phyloP scores from a whole-genome alignment of 2,888 invertebrate species.

The Uloborus plumipes region DNA sequence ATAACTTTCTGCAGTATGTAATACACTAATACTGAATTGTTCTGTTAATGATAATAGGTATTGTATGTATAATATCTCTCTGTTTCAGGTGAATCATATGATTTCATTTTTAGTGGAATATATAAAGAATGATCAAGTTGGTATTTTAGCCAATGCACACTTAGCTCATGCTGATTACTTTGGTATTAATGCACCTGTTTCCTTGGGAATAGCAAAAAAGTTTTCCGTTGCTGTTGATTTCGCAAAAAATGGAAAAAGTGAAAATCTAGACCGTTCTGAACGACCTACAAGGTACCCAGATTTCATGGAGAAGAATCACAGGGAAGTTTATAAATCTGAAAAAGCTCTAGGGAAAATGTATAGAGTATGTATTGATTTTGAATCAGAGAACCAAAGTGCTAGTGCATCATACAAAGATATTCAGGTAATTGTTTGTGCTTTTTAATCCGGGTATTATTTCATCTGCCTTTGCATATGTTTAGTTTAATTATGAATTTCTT shows the following conservation, averaged over 20 bases:
- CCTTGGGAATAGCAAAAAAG: constrained; percentile 56
- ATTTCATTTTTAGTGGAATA: constrained; percentile 63
- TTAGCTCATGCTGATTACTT: constrained; percentile 62
- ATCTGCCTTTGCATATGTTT: background rate
- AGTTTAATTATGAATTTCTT: too few species aligned
- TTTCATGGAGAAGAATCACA: constrained; percentile 65
- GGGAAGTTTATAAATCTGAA: constrained; percentile 61
- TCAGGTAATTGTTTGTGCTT: constrained; percentile 14
- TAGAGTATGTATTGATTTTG: constrained; percentile 55
- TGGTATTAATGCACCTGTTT: constrained; percentile 43
- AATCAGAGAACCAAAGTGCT: constrained; percentile 35
- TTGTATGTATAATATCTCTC: too few species aligned
- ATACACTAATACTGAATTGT: too few species aligned
- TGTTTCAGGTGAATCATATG: constrained; percentile 53
- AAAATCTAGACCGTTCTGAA: constrained; percentile 35
- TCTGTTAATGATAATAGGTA: too few species aligned
- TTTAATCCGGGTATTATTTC: background rate
- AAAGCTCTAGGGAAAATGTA: constrained; percentile 66
- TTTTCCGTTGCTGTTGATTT: constrained; percentile 64
- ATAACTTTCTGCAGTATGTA: too few species aligned
- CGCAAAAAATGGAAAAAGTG: constrained; percentile 64
- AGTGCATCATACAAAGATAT: constrained; percentile 18
- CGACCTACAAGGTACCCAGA: constrained; percentile 61
- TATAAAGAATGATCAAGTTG: constrained; percentile 65
- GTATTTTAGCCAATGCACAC: constrained; percentile 66